These are phyloP conservation scores for Scotopteryx bipunctaria DNA, from an alignment of 2,888 invertebrate genomes.

Conservation along the genomic window DNA sequence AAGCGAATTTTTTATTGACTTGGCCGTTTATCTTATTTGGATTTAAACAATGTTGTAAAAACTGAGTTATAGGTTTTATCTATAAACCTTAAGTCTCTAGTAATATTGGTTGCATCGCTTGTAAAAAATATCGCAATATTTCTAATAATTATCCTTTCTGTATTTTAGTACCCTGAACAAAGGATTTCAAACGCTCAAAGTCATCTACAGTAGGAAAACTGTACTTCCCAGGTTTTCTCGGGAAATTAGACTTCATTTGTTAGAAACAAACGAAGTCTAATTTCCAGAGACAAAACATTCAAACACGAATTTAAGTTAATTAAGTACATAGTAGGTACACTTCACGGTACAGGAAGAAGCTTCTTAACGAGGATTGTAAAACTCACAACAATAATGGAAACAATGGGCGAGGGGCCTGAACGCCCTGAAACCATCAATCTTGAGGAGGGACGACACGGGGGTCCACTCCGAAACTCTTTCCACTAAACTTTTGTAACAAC, in stretches of 20 bases:
- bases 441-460: slow-evolving; percentile 68
- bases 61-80: neutral
- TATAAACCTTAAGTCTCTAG: no score
- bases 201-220: neutral
- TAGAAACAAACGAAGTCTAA: slow-evolving; percentile 18
- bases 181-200: neutral
- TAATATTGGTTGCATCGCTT: no score
- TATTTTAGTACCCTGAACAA: no score
- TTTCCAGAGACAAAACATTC: slow-evolving; percentile 29
- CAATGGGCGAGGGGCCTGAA: slow-evolving; percentile 54
- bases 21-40: slow-evolving; percentile 1
- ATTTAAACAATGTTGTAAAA: no score
- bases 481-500: slow-evolving; percentile 70
- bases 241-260: slow-evolving; percentile 1
- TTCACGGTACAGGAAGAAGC: slow-evolving; percentile 41
- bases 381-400: slow-evolving; percentile 57
- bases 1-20: slow-evolving; percentile 2
- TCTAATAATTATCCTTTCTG: no score
- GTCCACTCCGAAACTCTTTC: slow-evolving; percentile 72
- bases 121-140: no score
- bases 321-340: slow-evolving; percentile 40
- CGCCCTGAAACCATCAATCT: slow-evolving; percentile 71
- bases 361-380: slow-evolving; percentile 55
- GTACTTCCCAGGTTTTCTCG: neutral
- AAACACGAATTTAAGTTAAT: slow-evolving; percentile 41